Percentiles rank a stretch among this genome's conserved stretches.
Evolutionary conservation across 2,888 invertebrate genomes (phyloP).

Genomic region (Oscheius sp.): DNA sequence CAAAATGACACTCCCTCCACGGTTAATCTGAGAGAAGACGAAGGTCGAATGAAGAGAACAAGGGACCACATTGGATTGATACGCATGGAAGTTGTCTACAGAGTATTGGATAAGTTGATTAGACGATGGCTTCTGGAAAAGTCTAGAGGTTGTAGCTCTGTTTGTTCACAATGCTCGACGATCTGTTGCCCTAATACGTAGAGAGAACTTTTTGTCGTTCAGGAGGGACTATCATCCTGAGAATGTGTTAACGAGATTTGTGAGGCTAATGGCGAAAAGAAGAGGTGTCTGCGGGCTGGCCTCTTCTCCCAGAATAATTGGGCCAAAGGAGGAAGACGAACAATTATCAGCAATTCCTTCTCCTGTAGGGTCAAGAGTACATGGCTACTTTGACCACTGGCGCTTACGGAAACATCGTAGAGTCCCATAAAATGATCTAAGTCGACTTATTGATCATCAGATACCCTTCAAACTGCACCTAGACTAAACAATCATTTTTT

Average conservation of each 20-base stretch:
- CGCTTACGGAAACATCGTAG: not conserved
- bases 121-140: too few species aligned
- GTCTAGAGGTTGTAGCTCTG: too few species aligned
- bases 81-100: too few species aligned
- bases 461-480: too few species aligned
- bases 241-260: slow-evolving; percentile 29
- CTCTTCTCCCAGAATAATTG: not conserved
- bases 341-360: not conserved
- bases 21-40: too few species aligned
- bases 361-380: not conserved
- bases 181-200: not conserved
- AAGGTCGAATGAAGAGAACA: too few species aligned
- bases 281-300: slow-evolving; percentile 1
- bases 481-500: too few species aligned
- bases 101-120: too few species aligned
- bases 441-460: not conserved
- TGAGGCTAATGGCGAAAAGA: slow-evolving; percentile 21
- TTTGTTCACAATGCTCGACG: not conserved
- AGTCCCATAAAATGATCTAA: not conserved
- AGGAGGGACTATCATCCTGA: slow-evolving; percentile 1
- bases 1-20: too few species aligned
- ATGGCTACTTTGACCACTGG: too few species aligned
- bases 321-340: not conserved
- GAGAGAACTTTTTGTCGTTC: not conserved
- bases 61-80: too few species aligned